Conservation (phyloP, 2,888 invertebrate genomes). For the Eupithecia vulgata region DNA sequence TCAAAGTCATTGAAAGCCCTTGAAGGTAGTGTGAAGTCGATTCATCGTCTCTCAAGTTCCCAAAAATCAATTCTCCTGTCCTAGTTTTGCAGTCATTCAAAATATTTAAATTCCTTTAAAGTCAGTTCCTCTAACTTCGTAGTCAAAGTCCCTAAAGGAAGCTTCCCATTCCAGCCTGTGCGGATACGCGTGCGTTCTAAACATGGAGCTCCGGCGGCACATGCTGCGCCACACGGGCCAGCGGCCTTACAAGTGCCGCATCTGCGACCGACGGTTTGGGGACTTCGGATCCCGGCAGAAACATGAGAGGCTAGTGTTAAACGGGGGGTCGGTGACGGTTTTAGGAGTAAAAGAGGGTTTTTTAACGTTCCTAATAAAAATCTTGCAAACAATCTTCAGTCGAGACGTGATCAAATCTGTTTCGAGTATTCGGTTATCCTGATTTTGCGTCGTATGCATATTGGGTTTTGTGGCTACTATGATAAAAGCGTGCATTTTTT, state of each 20-base stretch:
- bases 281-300: conserved; percentile 80
- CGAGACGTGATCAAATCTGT: too few relatives aligned
- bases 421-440: neutral
- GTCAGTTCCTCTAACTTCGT: neutral
- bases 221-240: conserved; percentile 80
- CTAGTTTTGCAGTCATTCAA: neutral
- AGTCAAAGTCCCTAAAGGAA: neutral
- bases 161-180: conserved; percentile 58
- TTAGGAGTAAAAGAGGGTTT: neutral
- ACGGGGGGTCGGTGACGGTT: neutral
- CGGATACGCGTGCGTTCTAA: conserved; percentile 73
- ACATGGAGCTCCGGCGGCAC: conserved; percentile 74
- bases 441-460: neutral
- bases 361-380: too few relatives aligned
- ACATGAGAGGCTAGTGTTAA: conserved; percentile 72
- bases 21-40: too few relatives aligned
- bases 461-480: neutral
- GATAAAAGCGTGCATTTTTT: too few relatives aligned
- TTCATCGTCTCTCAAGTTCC: neutral
- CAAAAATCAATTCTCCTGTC: neutral
- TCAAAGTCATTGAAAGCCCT: too few relatives aligned
- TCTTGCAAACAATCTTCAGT: too few relatives aligned
- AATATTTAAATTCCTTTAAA: neutral
- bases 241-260: conserved; percentile 77
- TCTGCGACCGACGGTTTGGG: conserved; percentile 76